A percentile compares a stretch with the other conserved stretches of the same genome.
These are phyloP conservation scores for Nothura maculosa DNA, from an alignment of 2,797 vertebrate genomes.

Conservation along the genomic window DNA sequence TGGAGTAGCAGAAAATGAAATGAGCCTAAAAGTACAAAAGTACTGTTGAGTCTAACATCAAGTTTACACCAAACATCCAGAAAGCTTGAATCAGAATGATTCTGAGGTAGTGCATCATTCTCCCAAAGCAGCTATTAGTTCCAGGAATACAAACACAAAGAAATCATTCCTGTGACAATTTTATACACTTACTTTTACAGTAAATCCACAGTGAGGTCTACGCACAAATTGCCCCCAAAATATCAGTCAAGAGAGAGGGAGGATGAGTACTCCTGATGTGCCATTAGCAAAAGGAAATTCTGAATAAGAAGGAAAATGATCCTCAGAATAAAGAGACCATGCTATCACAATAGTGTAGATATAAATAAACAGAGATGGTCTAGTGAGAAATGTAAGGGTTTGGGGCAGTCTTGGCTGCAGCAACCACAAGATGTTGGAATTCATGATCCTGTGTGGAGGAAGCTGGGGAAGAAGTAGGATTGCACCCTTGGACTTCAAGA, in stretches of 20 bases:
- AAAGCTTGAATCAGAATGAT: neutral
- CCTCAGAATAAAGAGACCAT: neutral
- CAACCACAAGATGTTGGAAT: too few relatives aligned
- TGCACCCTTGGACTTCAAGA: too few relatives aligned
- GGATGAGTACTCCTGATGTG: neutral
- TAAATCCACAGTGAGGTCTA: neutral
- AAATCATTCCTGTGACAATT: neutral
- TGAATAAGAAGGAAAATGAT: neutral
- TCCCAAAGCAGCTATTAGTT: neutral
- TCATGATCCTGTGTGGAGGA: too few relatives aligned
- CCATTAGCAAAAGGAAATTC: neutral
- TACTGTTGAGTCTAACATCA: neutral
- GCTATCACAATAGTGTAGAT: neutral
- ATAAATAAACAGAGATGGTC: neutral
- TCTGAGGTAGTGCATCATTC: neutral
- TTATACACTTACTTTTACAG: neutral
- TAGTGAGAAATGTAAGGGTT: too few relatives aligned
- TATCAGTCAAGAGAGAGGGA: neutral
- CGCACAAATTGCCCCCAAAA: slow-evolving; percentile 3
- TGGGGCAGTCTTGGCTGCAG: too few relatives aligned
- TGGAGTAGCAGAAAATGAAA: neutral
- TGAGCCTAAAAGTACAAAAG: neutral
- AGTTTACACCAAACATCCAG: neutral
- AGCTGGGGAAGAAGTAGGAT: too few relatives aligned
- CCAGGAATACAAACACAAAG: neutral